phyloP scores from a whole-genome alignment of 30 jellyfish, hydroid and myxozoan genomes.

The Aurelia aurita region DNA sequence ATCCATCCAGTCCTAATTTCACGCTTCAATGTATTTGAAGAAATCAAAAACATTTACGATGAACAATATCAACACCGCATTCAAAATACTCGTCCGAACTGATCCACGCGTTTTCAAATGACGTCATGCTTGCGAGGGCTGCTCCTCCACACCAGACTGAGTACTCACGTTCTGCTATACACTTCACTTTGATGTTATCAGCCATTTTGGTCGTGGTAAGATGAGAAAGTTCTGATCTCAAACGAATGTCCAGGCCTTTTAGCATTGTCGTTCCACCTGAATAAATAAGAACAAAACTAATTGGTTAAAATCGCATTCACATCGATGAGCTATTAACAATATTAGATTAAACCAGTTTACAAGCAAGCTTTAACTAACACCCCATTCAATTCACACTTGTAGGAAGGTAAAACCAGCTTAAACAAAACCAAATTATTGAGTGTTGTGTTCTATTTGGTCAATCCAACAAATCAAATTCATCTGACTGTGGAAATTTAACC shows the following conservation, averaged over 20 bases:
- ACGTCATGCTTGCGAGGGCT: constrained; percentile 71
- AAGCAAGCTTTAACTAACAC: too few relatives aligned
- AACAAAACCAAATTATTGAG: too few relatives aligned
- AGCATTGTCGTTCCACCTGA: constrained; percentile 95
- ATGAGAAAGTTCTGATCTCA: constrained; percentile 58
- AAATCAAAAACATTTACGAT: constrained; percentile 80
- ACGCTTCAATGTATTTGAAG: too few relatives aligned
- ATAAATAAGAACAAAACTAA: neutral
- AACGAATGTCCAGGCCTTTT: constrained; percentile 75
- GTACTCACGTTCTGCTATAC: constrained; percentile 55
- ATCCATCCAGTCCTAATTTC: too few relatives aligned
- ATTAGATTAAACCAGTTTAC: too few relatives aligned
- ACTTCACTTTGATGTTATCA: constrained; percentile 50
- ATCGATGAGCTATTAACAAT: too few relatives aligned
- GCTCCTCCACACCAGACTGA: constrained; percentile 99
- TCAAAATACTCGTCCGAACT: constrained; percentile 87
- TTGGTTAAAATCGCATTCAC: too few relatives aligned
- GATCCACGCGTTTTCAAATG: constrained; percentile 81
- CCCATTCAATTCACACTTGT: too few relatives aligned
- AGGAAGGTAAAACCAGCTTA: too few relatives aligned
- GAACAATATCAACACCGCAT: constrained; percentile 87
- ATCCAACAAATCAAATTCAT: too few relatives aligned
- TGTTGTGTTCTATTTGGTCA: too few relatives aligned
- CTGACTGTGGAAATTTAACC: too few relatives aligned
- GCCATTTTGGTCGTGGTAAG: constrained; percentile 5